A percentile compares a stretch with the other conserved stretches of the same genome.
Conservation (phyloP, 35 echinoderm and acorn worm species). For the Stichopus chloronotus region DNA sequence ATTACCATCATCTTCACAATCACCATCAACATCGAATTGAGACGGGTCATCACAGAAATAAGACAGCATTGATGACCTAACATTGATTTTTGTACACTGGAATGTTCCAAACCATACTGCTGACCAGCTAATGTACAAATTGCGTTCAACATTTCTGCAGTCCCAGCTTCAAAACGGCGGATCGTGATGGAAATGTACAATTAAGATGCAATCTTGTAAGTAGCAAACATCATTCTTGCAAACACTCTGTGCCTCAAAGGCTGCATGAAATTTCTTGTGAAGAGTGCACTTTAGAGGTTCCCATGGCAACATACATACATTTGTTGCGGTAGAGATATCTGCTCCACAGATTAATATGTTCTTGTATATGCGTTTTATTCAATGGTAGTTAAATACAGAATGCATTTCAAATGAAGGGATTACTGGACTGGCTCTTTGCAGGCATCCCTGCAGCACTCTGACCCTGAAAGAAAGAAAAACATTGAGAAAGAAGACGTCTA, state of each 20-base stretch:
- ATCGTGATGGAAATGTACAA: no score
- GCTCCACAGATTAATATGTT: conserved; percentile 3
- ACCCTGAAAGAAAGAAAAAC: neutral
- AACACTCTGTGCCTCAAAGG: no score
- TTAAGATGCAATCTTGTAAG: no score
- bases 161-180: no score
- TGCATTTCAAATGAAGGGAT: conserved; percentile 27
- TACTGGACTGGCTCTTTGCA: conserved; percentile 25
- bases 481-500: neutral
- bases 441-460: conserved; percentile 28
- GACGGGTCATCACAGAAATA: no score
- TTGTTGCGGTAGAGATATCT: neutral
- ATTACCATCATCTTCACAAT: no score
- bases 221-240: no score
- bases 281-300: neutral
- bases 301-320: neutral
- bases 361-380: neutral
- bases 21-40: no score
- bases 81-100: neutral
- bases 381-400: neutral
- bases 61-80: neutral
- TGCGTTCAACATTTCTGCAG: no score
- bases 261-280: no score
- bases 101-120: neutral
- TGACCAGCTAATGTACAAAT: no score